Evolutionary conservation across 2,113 vertebrate species (phyloP).

Genomic region (Dicerorhinus sumatrensis): DNA sequence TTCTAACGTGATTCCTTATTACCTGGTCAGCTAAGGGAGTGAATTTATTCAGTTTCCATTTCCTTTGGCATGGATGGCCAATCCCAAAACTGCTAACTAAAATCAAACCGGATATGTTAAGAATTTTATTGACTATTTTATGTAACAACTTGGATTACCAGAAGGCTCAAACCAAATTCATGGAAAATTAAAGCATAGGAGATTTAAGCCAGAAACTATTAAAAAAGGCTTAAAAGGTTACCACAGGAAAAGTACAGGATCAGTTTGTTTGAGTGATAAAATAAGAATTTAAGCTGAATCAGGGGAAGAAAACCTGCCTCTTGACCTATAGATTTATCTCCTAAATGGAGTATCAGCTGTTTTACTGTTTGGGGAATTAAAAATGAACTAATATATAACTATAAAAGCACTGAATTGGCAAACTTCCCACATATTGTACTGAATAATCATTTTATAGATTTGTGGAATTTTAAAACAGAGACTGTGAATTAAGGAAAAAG

Average conservation of each 20-base stretch:
- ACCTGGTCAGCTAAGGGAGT: background rate
- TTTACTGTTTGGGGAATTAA: conserved; percentile 39
- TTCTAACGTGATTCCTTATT: background rate
- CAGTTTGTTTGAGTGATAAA: conserved; percentile 47
- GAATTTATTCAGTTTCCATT: conserved; percentile 1
- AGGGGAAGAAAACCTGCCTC: background rate
- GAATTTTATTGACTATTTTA: conserved; percentile 67
- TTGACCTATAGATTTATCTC: conserved; percentile 59
- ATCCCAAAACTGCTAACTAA: background rate
- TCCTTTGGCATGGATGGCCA: background rate
- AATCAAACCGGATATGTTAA: conserved; percentile 49
- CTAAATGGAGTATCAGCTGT: conserved; percentile 27
- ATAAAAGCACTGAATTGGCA: background rate
- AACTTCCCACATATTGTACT: background rate
- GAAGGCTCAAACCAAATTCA: conserved; percentile 64
- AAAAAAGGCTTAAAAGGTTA: conserved; percentile 69
- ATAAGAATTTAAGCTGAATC: conserved; percentile 56
- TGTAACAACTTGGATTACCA: conserved; percentile 58
- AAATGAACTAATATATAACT: conserved; percentile 9
- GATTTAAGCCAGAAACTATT: conserved; percentile 69
- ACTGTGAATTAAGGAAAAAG: background rate
- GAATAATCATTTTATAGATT: background rate
- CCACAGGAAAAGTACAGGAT: conserved; percentile 15
- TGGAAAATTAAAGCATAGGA: conserved; percentile 52
- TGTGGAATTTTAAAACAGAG: background rate